These are phyloP conservation scores for Gonatopus flavifemur DNA, from an alignment of 1,140 invertebrate species.

Conservation along the genomic window DNA sequence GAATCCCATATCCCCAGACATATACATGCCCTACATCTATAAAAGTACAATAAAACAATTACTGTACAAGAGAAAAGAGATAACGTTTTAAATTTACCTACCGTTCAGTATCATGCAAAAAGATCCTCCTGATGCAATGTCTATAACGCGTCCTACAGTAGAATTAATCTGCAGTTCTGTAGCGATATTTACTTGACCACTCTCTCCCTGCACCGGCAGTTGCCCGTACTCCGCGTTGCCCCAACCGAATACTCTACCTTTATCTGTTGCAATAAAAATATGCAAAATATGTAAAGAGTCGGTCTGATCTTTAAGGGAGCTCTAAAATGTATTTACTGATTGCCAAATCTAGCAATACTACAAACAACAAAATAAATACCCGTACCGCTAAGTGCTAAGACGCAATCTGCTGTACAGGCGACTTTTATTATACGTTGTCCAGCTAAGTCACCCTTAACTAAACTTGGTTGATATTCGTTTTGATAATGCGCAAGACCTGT, in stretches of 20 bases:
- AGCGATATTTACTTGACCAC: slow-evolving; percentile 70
- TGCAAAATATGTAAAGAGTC: slow-evolving; percentile 9
- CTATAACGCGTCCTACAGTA: slow-evolving; percentile 73
- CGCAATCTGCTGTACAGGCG: slow-evolving; percentile 80
- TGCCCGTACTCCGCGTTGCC: slow-evolving; percentile 95
- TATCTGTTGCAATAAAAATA: slow-evolving; percentile 63
- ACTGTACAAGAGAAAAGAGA: no score
- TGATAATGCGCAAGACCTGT: slow-evolving; percentile 79
- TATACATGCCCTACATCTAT: slow-evolving; percentile 80
- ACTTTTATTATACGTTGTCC: slow-evolving; percentile 82
- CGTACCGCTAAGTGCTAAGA: slow-evolving; percentile 84
- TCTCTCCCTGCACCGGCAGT: slow-evolving; percentile 56
- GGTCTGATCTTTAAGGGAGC: no score
- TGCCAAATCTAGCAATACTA: no score
- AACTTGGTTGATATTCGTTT: slow-evolving; percentile 61
- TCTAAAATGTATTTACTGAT: neutral
- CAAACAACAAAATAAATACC: slow-evolving; percentile 4
- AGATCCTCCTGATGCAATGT: slow-evolving; percentile 85
- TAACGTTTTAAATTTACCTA: slow-evolving; percentile 49
- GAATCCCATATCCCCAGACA: slow-evolving; percentile 90
- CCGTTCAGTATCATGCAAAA: slow-evolving; percentile 83
- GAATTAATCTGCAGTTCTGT: slow-evolving; percentile 65
- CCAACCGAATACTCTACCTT: slow-evolving; percentile 95
- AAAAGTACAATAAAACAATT: slow-evolving; percentile 16
- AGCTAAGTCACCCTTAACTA: slow-evolving; percentile 79